Evolutionary conservation across 2,888 invertebrate species (phyloP), one percentile per base, ranked within the genome.

Genomic region (Dynastes maya): DNA sequence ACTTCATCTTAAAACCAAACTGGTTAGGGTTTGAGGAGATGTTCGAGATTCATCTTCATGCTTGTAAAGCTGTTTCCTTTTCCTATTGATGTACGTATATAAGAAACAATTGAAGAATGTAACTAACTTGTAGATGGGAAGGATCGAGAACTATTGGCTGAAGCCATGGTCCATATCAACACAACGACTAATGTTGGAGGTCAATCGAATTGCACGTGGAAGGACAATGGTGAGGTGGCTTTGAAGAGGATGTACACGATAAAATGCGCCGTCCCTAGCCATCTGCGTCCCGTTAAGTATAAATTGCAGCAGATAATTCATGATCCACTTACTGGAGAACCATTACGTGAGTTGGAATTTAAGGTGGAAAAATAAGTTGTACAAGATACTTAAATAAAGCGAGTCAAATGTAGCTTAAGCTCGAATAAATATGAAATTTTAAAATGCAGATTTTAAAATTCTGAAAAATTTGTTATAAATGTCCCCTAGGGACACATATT

Each of bases 151-250:
- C 8, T 37, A 5, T 2, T 71, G 3, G 55, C 71, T n/a, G 37
- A 16, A 22, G 16, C 55, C 1, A 71, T 37, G 58, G 37, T 55
- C 8, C 9, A 22, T 22, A 58, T 71, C 9, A 58, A 40, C 9
- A 71, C 55, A 55, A 55, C 71, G 37, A 9, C 32, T 37, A 55
- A 71, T 58, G 22, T 71, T 8, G 71, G 65, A 8, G 65, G 65
- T n/a, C 6, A 22, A 11, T n/a, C 65, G 5, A 40, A 49, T 9
- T 67, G 65, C 22, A 22, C 45, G 0, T 16, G 40, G 8, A 9
- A 40, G n/a, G 13, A 67, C 16, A 67, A 67, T 40, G 55, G 55
- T n/a, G 13, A 55, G 16, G 37, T 1, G 16, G 55, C 37, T 55
- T 3, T 71, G 16, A n/a, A 37, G 5, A 29, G 58, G n/a, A 40